phyloP scores from a whole-genome alignment of 2,888 invertebrate species.

The Oscheius sp. region DNA sequence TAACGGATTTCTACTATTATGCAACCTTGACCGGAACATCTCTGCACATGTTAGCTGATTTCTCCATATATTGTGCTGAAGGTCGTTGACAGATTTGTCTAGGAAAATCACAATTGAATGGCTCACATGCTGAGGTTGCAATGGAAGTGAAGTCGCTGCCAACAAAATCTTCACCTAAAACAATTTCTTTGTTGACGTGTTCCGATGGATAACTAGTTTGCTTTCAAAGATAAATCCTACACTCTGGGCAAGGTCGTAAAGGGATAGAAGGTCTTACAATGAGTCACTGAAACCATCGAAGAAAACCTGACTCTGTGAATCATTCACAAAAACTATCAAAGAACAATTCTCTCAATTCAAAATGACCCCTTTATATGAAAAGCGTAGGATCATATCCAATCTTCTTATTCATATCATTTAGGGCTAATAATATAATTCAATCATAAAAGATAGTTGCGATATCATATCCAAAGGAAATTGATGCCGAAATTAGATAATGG shows the following conservation, averaged over 20 bases:
- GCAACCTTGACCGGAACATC: constrained; percentile 54
- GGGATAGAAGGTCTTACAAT: background rate
- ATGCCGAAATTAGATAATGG: too few relatives aligned
- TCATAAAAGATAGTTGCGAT: too few relatives aligned
- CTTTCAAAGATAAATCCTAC: background rate
- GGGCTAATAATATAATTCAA: too few relatives aligned
- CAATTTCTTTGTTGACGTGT: background rate
- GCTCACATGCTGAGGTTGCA: constrained; percentile 59
- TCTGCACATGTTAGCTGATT: constrained; percentile 60
- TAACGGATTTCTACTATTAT: too few relatives aligned
- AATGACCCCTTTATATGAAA: too few relatives aligned
- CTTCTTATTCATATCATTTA: too few relatives aligned
- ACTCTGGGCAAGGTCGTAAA: background rate
- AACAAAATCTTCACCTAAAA: constrained; percentile 65
- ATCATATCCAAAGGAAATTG: too few relatives aligned
- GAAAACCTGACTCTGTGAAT: background rate
- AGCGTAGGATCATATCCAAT: too few relatives aligned
- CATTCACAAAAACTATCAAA: too few relatives aligned
- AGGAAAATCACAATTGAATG: constrained; percentile 65
- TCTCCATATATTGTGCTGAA: constrained; percentile 55
- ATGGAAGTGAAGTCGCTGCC: constrained; percentile 57
- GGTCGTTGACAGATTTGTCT: constrained; percentile 63
- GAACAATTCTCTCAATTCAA: too few relatives aligned
- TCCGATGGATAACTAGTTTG: background rate
- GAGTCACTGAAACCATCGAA: background rate